Percentiles rank a stretch among this genome's conserved stretches.
Evolutionary conservation across 2,113 vertebrate genomes (phyloP).

Genomic region (Maccullochella peelii): DNA sequence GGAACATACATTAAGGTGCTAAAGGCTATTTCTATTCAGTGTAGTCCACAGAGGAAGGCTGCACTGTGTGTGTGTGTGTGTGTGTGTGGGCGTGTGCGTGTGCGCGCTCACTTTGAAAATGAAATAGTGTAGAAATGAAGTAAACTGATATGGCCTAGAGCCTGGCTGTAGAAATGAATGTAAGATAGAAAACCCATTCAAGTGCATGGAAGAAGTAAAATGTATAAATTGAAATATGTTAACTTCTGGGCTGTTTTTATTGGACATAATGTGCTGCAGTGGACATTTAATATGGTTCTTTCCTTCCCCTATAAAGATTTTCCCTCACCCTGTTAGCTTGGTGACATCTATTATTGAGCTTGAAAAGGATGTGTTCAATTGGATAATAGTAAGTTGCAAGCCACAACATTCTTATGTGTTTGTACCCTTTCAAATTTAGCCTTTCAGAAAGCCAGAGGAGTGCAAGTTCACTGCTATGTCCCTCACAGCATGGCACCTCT

Average conservation of each 20-base stretch:
- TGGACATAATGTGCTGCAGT: conserved; percentile 8
- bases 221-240: conserved; percentile 4
- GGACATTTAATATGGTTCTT: conserved; percentile 4
- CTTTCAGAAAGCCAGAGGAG: conserved; percentile 10
- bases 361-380: conserved; percentile 23
- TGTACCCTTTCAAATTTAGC: conserved; percentile 3
- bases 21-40: conserved; percentile 41
- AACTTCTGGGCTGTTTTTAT: conserved; percentile 7
- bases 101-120: conserved; percentile 4
- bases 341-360: conserved; percentile 37
- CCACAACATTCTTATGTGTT: neutral
- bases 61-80: conserved; percentile 26
- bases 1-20: conserved; percentile 56
- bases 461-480: conserved; percentile 5
- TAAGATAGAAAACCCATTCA: conserved; percentile 20
- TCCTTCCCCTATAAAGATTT: neutral
- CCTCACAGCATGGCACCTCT: conserved; percentile 18
- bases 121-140: conserved; percentile 13
- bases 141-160: conserved; percentile 3
- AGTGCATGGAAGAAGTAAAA: neutral
- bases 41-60: neutral
- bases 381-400: conserved; percentile 21
- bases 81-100: neutral
- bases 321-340: neutral
- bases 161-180: conserved; percentile 6